phyloP scores from a whole-genome alignment of 2,113 vertebrate species.

The Misgurnus anguillicaudatus region DNA sequence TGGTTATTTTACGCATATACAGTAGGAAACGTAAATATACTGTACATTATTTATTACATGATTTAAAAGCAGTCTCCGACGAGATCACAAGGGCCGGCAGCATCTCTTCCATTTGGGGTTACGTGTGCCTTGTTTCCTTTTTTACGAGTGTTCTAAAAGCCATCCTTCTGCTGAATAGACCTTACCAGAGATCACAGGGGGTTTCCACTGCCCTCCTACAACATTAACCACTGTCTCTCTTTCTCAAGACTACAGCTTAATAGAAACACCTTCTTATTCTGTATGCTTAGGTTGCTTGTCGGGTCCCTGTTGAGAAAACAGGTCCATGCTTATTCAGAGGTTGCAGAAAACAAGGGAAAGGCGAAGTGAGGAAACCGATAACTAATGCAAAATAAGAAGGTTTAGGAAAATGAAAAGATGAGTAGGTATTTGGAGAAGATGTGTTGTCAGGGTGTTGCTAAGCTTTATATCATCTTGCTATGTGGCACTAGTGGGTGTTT shows the following conservation, averaged over 20 bases:
- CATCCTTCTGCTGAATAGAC: constrained; percentile 30
- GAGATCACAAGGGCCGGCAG: neutral
- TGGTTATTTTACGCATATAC: too few relatives aligned
- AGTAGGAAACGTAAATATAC: neutral
- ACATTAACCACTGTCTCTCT: neutral
- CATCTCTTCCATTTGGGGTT: constrained; percentile 1
- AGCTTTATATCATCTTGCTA: neutral
- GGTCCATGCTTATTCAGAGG: constrained; percentile 18
- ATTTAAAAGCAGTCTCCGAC: neutral
- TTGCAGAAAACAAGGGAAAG: constrained; percentile 25
- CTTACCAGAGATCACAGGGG: neutral
- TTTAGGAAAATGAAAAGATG: neutral
- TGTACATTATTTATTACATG: neutral
- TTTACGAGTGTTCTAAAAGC: constrained; percentile 33
- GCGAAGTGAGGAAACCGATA: neutral
- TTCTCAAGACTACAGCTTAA: neutral
- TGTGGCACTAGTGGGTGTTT: too few relatives aligned
- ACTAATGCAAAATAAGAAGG: neutral
- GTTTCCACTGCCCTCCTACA: neutral
- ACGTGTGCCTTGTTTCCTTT: constrained; percentile 4
- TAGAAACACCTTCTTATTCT: neutral
- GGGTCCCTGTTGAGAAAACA: neutral
- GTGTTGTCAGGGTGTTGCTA: neutral
- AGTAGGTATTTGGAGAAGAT: neutral
- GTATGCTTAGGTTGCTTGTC: neutral